A percentile compares a stretch with the other conserved stretches of the same genome.
Evolutionary conservation across 1,140 invertebrate species (phyloP).

Genomic region (Danaus plexippus): DNA sequence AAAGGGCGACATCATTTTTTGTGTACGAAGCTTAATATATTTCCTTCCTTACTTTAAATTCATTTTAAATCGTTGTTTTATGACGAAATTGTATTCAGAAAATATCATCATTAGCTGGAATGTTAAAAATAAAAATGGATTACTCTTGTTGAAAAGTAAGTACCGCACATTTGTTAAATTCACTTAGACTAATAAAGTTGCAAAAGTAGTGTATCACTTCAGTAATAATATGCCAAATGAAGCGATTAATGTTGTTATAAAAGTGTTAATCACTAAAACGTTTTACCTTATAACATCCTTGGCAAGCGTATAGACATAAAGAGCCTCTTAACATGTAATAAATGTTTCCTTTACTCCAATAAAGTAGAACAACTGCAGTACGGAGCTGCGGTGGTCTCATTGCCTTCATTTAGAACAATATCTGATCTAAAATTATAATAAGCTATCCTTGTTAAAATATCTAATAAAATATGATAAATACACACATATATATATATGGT

Average conservation of each 20-base stretch:
- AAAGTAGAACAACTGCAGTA: conserved; percentile 48
- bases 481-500: no score
- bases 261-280: conserved; percentile 5
- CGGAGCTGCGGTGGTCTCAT: conserved; percentile 34
- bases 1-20: conserved; percentile 24
- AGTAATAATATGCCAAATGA: no score
- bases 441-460: conserved; percentile 5
- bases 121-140: no score
- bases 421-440: conserved; percentile 32
- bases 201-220: no score
- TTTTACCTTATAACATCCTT: conserved; percentile 37
- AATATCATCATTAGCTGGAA: no score
- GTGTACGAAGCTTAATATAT: conserved; percentile 16
- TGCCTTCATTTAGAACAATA: conserved; percentile 54
- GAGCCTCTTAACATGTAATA: conserved; percentile 62
- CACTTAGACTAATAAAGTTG: no score
- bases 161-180: no score
- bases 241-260: no score
- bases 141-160: no score
- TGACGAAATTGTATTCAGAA: no score
- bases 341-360: conserved; percentile 58
- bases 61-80: no score
- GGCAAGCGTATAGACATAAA: conserved; percentile 57
- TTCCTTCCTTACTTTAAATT: background rate
- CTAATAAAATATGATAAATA: background rate